phyloP scores from a whole-genome alignment of 2,113 vertebrate species.

The Isichthys henryi region DNA sequence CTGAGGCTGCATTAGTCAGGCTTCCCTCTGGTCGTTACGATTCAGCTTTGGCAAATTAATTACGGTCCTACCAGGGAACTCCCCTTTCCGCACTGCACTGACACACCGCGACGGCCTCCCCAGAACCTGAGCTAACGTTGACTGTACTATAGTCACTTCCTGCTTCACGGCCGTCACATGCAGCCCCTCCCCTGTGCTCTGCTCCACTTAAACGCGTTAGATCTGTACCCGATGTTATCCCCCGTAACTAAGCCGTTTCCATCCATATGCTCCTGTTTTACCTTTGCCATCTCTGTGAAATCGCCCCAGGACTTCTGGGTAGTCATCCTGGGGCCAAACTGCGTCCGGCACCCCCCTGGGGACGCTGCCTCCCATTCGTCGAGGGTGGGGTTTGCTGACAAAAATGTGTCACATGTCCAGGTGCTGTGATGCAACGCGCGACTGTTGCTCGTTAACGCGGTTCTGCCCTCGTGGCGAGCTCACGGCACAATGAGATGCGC shows the following conservation, averaged over 20 bases:
- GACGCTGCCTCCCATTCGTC: background rate
- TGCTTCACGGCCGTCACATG: background rate
- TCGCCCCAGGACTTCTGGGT: background rate
- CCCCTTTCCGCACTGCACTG: background rate
- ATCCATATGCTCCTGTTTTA: background rate
- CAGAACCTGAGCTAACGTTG: background rate
- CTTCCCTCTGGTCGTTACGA: background rate
- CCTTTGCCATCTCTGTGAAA: background rate
- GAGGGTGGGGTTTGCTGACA: background rate
- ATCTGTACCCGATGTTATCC: background rate
- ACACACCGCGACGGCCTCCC: background rate
- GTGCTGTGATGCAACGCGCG: background rate
- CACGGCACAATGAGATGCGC: slow-evolving; percentile 17
- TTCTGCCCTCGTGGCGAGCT: background rate
- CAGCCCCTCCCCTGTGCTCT: background rate
- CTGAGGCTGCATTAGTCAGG: background rate
- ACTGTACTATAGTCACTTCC: background rate
- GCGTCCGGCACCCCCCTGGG: background rate
- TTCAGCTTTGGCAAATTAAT: background rate
- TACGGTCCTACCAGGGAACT: background rate
- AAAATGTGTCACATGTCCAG: background rate
- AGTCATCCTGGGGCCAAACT: background rate
- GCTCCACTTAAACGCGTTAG: background rate
- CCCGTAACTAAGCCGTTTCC: background rate
- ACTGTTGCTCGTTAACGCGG: background rate